Conservation (phyloP, 1,140 invertebrate genomes). For the Himalopsyche phryganea region DNA sequence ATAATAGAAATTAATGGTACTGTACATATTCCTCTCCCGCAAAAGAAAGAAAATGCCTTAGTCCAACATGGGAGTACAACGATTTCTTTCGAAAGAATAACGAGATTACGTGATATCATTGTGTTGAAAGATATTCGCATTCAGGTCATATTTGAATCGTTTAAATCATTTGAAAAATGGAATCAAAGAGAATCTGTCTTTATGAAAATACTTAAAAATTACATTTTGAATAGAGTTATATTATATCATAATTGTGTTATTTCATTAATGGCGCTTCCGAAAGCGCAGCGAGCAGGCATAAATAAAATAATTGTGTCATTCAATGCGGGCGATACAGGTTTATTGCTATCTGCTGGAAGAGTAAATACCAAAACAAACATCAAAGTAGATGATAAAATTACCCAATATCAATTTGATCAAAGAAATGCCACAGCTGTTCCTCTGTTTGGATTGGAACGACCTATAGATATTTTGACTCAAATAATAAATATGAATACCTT, state of each 20-base stretch:
- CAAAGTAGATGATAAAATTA: constrained; percentile 7
- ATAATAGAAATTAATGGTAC: constrained; percentile 22
- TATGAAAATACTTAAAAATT: constrained; percentile 16
- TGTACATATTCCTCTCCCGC: constrained; percentile 3
- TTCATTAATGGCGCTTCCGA: constrained; percentile 6
- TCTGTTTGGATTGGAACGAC: constrained; percentile 17
- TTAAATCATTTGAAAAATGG: constrained; percentile 14
- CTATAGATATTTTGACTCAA: constrained; percentile 17
- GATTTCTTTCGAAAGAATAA: neutral
- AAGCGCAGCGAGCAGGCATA: constrained; percentile 14
- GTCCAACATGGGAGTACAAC: too few species aligned
- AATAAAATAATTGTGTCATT: constrained; percentile 15
- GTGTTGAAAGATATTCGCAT: constrained; percentile 14
- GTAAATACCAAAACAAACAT: constrained; percentile 20
- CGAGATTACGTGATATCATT: neutral
- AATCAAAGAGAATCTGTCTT: constrained; percentile 15
- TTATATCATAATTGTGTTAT: constrained; percentile 14
- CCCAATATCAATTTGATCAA: constrained; percentile 22
- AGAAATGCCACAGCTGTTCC: constrained; percentile 7
- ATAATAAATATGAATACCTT: constrained; percentile 21
- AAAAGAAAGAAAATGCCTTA: too few species aligned
- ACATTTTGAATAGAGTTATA: constrained; percentile 18
- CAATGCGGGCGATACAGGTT: neutral
- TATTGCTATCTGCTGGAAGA: constrained; percentile 3
- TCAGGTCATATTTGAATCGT: constrained; percentile 22